Percentiles rank a stretch among this genome's conserved stretches.
These are phyloP conservation scores for Anthoscopus minutus DNA, from an alignment of 2,113 vertebrate species.

Conservation along the genomic window DNA sequence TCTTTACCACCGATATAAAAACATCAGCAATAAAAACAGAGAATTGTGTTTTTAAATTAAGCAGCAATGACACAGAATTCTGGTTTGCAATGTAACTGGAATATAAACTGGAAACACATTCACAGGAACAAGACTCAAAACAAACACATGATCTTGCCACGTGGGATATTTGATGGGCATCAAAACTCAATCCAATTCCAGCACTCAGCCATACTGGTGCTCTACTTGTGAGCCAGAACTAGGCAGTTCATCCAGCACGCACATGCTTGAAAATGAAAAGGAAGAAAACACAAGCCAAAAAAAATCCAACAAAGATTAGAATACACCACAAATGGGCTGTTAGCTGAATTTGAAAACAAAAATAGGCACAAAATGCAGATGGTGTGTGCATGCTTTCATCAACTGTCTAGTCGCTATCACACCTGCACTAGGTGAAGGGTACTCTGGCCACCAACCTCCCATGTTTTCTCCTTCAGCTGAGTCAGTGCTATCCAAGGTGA, in stretches of 20 bases:
- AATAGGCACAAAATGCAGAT: slow-evolving; percentile 48
- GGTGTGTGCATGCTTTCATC: slow-evolving; percentile 83
- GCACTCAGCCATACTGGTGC: slow-evolving; percentile 3
- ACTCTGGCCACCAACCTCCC: slow-evolving; percentile 97
- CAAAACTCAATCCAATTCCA: slow-evolving; percentile 11
- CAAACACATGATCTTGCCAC: background rate
- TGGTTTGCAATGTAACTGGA: background rate
- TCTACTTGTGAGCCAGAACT: slow-evolving; percentile 66
- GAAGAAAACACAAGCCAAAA: slow-evolving; percentile 45
- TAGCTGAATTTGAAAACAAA: slow-evolving; percentile 59
- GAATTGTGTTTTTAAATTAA: background rate
- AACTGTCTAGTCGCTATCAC: slow-evolving; percentile 82
- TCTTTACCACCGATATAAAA: background rate
- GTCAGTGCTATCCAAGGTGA: slow-evolving; percentile 69
- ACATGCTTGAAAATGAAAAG: slow-evolving; percentile 70
- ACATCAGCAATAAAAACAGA: background rate
- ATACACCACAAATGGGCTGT: slow-evolving; percentile 67
- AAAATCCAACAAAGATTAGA: slow-evolving; percentile 60
- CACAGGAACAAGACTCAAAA: slow-evolving; percentile 19
- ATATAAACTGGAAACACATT: background rate
- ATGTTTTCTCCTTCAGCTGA: slow-evolving; percentile 87
- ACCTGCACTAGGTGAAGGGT: slow-evolving; percentile 86
- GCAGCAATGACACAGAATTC: background rate
- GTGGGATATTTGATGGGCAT: background rate
- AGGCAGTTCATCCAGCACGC: slow-evolving; percentile 89